Conservation (phyloP, 2,797 vertebrate species). For the Spatula clypeata region DNA sequence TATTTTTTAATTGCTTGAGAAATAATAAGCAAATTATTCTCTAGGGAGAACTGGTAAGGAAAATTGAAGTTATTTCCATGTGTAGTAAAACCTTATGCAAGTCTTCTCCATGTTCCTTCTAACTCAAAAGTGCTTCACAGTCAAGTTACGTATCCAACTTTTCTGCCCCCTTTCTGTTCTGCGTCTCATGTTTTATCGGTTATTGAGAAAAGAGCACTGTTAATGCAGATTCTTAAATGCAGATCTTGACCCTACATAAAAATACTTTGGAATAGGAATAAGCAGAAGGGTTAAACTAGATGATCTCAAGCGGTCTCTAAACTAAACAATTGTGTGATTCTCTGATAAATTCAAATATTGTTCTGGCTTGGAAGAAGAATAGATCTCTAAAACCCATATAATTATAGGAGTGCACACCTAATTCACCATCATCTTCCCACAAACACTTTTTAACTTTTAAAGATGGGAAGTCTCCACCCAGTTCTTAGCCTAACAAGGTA, state of each 20-base stretch:
- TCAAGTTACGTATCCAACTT: background rate
- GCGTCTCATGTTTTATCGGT: background rate
- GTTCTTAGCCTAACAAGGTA: background rate
- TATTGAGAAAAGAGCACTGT: background rate
- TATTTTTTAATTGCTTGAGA: background rate
- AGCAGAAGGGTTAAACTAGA: background rate
- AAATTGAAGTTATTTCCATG: background rate
- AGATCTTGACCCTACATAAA: background rate
- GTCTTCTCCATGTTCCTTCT: background rate
- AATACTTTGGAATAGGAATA: background rate
- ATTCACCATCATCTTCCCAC: background rate
- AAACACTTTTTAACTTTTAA: background rate
- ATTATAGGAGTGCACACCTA: background rate
- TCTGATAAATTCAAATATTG: background rate
- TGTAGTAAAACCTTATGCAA: background rate
- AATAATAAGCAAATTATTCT: conserved; percentile 42
- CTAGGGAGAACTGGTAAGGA: background rate
- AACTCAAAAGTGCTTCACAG: background rate
- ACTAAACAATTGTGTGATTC: background rate
- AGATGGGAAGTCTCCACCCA: fast-evolving
- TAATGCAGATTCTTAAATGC: background rate
- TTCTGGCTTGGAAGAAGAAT: background rate
- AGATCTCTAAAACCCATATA: background rate
- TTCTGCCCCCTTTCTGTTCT: background rate
- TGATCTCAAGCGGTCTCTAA: background rate